Evolutionary conservation across 2,888 invertebrate species (phyloP).

Genomic region (Sisyra terminalis): DNA sequence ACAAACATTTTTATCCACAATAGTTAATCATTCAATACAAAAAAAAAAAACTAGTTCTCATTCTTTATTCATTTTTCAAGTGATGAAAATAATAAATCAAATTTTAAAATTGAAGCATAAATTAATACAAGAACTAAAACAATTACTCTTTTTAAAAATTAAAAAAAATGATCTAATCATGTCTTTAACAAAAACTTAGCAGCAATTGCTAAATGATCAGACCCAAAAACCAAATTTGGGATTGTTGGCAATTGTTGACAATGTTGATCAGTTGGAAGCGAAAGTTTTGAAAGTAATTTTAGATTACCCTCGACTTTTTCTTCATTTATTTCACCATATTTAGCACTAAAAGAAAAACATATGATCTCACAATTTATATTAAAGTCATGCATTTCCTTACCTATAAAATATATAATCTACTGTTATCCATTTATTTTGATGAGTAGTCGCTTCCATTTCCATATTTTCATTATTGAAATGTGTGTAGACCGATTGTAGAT

Average conservation of each 20-base stretch:
- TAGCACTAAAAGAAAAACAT: constrained; percentile 16
- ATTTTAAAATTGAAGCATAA: not conserved
- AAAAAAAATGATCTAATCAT: not conserved
- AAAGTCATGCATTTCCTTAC: constrained; percentile 20
- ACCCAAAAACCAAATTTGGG: constrained; percentile 59
- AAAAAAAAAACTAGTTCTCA: too few relatives aligned
- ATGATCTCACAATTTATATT: constrained; percentile 6
- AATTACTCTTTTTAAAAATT: not conserved
- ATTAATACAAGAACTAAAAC: not conserved
- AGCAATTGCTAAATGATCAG: constrained; percentile 73
- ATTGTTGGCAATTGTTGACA: constrained; percentile 39
- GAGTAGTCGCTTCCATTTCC: constrained; percentile 51
- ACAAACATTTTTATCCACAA: too few relatives aligned
- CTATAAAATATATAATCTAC: constrained; percentile 89
- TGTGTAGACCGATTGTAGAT: constrained; percentile 50
- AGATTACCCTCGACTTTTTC: constrained; percentile 29
- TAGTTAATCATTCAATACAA: too few relatives aligned
- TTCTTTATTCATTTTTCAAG: too few relatives aligned
- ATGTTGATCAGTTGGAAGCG: constrained; percentile 45
- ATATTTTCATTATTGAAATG: constrained; percentile 28
- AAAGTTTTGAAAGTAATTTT: constrained; percentile 41
- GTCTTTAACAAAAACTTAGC: constrained; percentile 45
- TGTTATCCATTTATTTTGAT: constrained; percentile 56
- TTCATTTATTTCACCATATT: constrained; percentile 10
- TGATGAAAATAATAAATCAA: not conserved